Evolutionary conservation across 2,113 vertebrate genomes (phyloP).

Genomic region (Dipodomys stephensi): DNA sequence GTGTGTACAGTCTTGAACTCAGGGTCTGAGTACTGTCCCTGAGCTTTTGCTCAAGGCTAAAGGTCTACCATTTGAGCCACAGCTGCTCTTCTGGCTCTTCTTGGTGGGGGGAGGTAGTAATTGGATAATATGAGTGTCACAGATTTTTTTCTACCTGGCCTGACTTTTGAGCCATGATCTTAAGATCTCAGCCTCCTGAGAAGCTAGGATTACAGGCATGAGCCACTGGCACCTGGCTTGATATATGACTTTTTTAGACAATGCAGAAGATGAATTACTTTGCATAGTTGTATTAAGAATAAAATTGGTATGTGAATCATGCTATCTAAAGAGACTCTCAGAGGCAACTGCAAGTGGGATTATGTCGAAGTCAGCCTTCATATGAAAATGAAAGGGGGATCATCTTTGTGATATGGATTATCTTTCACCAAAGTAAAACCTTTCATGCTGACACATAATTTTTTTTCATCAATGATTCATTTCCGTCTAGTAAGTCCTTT

Average conservation of each 20-base stretch:
- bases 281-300: neutral
- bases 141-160: no score
- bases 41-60: no score
- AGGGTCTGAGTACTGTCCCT: no score
- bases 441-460: neutral
- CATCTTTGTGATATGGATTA: neutral
- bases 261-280: neutral
- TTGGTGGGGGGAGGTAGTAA: no score
- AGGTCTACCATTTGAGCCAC: no score
- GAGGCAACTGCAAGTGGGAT: neutral
- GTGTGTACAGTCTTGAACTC: no score
- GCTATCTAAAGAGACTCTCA: neutral
- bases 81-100: no score
- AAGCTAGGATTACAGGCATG: no score
- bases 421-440: neutral
- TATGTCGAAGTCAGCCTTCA: neutral
- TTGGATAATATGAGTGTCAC: no score
- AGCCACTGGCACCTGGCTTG: no score
- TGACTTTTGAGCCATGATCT: no score
- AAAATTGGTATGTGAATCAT: neutral
- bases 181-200: no score
- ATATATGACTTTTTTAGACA: neutral
- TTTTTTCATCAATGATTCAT: neutral
- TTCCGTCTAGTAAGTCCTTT: neutral
- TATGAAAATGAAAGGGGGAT: neutral